Percentiles rank a stretch among this genome's conserved stretches.
Conservation (phyloP, 2,797 vertebrate genomes). For the Ctenopoma kingsleyae region DNA sequence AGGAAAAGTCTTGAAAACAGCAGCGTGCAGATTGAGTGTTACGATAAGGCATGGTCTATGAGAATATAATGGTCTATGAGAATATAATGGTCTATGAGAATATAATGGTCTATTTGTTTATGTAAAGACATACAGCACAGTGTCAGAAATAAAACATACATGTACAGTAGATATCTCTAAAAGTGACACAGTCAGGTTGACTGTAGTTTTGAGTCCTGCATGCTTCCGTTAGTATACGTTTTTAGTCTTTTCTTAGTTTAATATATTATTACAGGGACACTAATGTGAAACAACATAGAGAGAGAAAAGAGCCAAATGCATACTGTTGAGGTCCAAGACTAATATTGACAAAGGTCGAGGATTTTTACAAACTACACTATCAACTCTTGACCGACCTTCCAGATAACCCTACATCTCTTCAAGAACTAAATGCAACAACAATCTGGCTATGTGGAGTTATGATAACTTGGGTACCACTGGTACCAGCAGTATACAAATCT, state of each 20-base stretch:
- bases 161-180: background rate
- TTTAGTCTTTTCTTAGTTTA: background rate
- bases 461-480: background rate
- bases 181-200: constrained; percentile 22
- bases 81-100: background rate
- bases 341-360: background rate
- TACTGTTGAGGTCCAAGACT: background rate
- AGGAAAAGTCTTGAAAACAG: background rate
- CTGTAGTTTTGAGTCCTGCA: background rate
- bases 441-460: background rate
- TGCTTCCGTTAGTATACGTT: background rate
- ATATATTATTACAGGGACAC: background rate
- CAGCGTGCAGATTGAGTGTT: background rate
- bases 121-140: background rate
- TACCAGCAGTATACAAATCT: background rate
- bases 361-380: background rate
- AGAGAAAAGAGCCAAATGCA: background rate
- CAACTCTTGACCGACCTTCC: background rate
- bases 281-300: background rate
- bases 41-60: no score
- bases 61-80: background rate
- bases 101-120: background rate
- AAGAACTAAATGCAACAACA: background rate
- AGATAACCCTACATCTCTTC: background rate
- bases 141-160: constrained; percentile 5